These are phyloP conservation scores for Acheta domesticus DNA, from an alignment of 2,888 invertebrate species.

Conservation along the genomic window DNA sequence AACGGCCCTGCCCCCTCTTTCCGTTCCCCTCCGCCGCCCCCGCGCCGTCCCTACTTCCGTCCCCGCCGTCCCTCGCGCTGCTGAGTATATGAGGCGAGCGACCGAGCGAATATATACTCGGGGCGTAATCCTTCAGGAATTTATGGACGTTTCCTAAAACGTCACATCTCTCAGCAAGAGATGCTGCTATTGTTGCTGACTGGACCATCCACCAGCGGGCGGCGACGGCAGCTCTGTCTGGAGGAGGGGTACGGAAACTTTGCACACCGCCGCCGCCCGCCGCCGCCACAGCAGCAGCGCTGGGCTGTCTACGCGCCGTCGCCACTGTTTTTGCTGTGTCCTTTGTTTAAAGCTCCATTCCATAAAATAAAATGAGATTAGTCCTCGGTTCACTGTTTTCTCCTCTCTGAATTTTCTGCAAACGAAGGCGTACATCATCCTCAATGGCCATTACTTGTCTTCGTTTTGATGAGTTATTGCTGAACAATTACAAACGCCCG, in stretches of 20 bases:
- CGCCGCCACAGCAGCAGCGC: neutral
- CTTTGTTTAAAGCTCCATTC: constrained; percentile 18
- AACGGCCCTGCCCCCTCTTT: neutral
- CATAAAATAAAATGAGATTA: constrained; percentile 18
- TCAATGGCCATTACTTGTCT: constrained; percentile 37
- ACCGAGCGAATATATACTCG: neutral
- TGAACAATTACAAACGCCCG: constrained; percentile 36
- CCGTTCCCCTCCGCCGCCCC: neutral
- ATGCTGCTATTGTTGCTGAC: constrained; percentile 18
- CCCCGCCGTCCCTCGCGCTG: neutral
- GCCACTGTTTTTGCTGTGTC: constrained; percentile 18
- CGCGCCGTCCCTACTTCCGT: neutral
- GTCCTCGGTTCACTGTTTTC: constrained; percentile 10
- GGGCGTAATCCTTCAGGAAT: constrained; percentile 18
- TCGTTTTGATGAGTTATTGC: constrained; percentile 36
- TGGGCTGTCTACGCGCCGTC: constrained; percentile 4
- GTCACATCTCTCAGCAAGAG: constrained; percentile 18
- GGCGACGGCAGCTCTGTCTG: neutral
- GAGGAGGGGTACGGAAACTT: neutral
- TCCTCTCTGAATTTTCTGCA: constrained; percentile 19
- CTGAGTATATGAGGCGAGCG: neutral
- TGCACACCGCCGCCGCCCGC: constrained; percentile 3
- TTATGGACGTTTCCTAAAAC: neutral
- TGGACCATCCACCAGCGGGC: neutral
- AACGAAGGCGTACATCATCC: constrained; percentile 33